These are phyloP conservation scores for Eretmocerus hayati DNA, from an alignment of 2,888 invertebrate species.

Conservation along the genomic window DNA sequence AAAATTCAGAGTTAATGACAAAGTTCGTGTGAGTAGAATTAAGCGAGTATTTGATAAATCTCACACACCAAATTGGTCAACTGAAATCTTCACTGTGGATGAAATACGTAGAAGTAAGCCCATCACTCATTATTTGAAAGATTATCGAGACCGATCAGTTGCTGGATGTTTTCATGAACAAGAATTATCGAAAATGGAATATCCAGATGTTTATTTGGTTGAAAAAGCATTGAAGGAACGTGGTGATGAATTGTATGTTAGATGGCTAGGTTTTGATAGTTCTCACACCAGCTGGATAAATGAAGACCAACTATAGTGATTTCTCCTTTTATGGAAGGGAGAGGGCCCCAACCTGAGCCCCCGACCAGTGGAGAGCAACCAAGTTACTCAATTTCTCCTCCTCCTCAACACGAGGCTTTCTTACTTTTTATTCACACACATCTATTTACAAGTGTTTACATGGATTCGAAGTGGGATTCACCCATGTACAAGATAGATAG, in stretches of 20 bases:
- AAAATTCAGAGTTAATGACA: constrained; percentile 20
- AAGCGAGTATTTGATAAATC: constrained; percentile 31
- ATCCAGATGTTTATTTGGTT: constrained; percentile 13
- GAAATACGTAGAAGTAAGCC: constrained; percentile 31
- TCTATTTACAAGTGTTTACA: too few relatives aligned
- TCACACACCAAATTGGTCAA: constrained; percentile 35
- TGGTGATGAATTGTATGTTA: constrained; percentile 10
- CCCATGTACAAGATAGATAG: too few relatives aligned
- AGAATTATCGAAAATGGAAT: constrained; percentile 8
- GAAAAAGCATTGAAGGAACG: constrained; percentile 10
- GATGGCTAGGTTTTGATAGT: constrained; percentile 19
- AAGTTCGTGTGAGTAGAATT: constrained; percentile 28
- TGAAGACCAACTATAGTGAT: not conserved
- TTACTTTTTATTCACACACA: not conserved
- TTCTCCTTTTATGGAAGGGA: not conserved
- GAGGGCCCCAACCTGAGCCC: not conserved
- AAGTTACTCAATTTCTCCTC: not conserved
- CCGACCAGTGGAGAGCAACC: not conserved
- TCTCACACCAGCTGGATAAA: constrained; percentile 19
- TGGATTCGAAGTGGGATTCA: too few relatives aligned
- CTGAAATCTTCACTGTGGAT: constrained; percentile 35
- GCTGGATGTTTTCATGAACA: constrained; percentile 25
- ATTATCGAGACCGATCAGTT: constrained; percentile 29
- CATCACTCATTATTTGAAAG: constrained; percentile 26
- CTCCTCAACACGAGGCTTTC: not conserved